Percentiles rank a stretch among this genome's conserved stretches.
Conservation (phyloP, 2,888 invertebrate genomes). For the Podabrus alpinus region DNA sequence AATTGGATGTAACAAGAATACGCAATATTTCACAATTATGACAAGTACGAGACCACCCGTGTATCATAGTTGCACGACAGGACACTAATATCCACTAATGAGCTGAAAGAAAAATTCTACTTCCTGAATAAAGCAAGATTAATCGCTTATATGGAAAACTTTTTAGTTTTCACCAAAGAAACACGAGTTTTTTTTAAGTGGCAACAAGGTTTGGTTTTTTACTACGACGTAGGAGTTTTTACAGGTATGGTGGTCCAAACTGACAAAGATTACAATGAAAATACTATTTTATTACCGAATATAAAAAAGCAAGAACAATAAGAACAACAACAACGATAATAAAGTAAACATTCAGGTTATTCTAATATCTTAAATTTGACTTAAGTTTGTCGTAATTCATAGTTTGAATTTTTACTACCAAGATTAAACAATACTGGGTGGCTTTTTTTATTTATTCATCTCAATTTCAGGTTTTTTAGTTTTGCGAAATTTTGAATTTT, state of each 20-base stretch:
- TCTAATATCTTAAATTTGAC: not conserved
- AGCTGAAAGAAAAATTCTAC: conserved; percentile 4
- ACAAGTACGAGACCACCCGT: conserved; percentile 40
- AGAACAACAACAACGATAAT: conserved; percentile 47
- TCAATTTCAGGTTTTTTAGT: not conserved
- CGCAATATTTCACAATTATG: conserved; percentile 36
- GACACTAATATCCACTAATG: conserved; percentile 28
- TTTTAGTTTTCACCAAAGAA: not conserved
- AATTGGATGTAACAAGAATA: conserved; percentile 37
- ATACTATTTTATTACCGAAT: conserved; percentile 42
- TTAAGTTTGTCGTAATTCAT: not conserved
- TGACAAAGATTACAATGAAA: conserved; percentile 45
- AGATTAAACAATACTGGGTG: not conserved
- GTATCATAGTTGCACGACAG: conserved; percentile 36
- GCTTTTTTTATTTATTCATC: not conserved
- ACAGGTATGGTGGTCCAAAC: conserved; percentile 37
- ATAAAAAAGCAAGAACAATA: conserved; percentile 46
- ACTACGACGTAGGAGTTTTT: conserved; percentile 18
- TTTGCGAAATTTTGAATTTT: not conserved
- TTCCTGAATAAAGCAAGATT: not conserved
- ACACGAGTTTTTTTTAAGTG: not conserved
- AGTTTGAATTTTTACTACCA: not conserved
- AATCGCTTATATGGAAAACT: not conserved
- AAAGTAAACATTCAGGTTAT: conserved; percentile 14
- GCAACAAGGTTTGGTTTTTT: not conserved